Evolutionary conservation across 1,140 invertebrate species (phyloP).

Genomic region (silkworm (Bombyx mori)): DNA sequence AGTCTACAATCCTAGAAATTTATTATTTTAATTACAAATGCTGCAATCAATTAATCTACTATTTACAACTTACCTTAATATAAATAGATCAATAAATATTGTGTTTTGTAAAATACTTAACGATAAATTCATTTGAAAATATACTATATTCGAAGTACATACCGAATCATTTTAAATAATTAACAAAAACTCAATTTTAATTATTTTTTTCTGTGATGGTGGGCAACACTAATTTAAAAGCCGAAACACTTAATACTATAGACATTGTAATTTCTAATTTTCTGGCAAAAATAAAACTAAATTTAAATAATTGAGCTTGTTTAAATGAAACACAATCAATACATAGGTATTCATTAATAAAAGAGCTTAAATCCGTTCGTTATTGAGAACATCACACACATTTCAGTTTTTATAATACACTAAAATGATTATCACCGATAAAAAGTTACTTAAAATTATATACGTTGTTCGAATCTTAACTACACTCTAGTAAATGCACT

Average conservation of each 20-base stretch:
- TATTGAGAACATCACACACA: constrained; percentile 1
- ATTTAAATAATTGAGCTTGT: too few relatives aligned
- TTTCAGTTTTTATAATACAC: too few relatives aligned
- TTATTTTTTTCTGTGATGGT: constrained; percentile 27
- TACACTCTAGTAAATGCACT: constrained; percentile 30
- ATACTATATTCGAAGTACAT: constrained; percentile 40
- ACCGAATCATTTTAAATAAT: constrained; percentile 59
- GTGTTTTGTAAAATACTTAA: constrained; percentile 30
- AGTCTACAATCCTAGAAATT: too few relatives aligned
- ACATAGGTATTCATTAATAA: constrained; percentile 13
- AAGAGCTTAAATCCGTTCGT: constrained; percentile 1
- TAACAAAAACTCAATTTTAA: constrained; percentile 16
- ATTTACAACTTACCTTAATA: constrained; percentile 59
- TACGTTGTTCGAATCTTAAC: background rate
- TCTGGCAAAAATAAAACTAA: constrained; percentile 26
- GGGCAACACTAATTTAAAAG: constrained; percentile 13
- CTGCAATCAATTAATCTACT: constrained; percentile 55
- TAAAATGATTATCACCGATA: too few relatives aligned
- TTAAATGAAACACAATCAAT: too few relatives aligned
- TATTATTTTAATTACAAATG: constrained; percentile 51
- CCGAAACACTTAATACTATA: constrained; percentile 26
- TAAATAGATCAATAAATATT: constrained; percentile 32
- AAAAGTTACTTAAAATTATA: too few relatives aligned
- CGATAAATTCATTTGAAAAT: constrained; percentile 60
- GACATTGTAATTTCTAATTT: constrained; percentile 30